A percentile compares a stretch with the other conserved stretches of the same genome.
These are phyloP conservation scores for Dasypogon diadema DNA, from an alignment of 2,888 invertebrate species.

Conservation along the genomic window DNA sequence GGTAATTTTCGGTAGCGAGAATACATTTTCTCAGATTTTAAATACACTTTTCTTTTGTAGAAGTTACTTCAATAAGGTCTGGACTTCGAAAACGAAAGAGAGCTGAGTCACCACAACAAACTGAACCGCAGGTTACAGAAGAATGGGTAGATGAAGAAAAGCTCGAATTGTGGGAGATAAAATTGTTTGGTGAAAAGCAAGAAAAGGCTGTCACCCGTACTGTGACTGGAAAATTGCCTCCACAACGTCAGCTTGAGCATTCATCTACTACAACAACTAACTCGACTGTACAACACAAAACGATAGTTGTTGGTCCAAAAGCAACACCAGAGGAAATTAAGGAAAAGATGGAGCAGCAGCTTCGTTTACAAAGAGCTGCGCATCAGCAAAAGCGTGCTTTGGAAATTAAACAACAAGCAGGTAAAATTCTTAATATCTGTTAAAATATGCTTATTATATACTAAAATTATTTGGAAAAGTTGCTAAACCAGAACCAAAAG, in stretches of 20 bases:
- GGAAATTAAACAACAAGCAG: conserved; percentile 71
- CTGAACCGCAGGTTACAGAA: conserved; percentile 94
- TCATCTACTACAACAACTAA: conserved; percentile 56
- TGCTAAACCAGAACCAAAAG: conserved; percentile 55
- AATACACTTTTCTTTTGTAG: too few relatives aligned
- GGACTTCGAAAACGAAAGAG: conserved; percentile 93
- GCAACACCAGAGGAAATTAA: conserved; percentile 81
- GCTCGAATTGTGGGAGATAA: conserved; percentile 96
- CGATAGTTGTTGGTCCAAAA: conserved; percentile 70
- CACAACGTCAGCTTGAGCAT: conserved; percentile 58
- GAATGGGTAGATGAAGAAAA: conserved; percentile 98
- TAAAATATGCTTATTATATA: background rate
- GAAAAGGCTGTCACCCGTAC: conserved; percentile 81
- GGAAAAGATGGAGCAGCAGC: conserved; percentile 92
- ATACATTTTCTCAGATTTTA: background rate
- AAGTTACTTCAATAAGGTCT: conserved; percentile 94
- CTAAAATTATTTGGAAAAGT: conserved; percentile 45
- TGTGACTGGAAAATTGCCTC: conserved; percentile 79
- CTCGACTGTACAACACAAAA: conserved; percentile 58
- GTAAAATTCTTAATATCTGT: conserved; percentile 50
- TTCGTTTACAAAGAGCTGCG: conserved; percentile 87
- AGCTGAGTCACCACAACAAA: conserved; percentile 93
- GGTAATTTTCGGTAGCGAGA: too few relatives aligned
- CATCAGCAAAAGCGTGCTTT: conserved; percentile 88
- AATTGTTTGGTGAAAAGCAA: conserved; percentile 87